These are phyloP conservation scores for Philypnodon macrostomus DNA, from an alignment of 2,797 vertebrate species.

Conservation along the genomic window DNA sequence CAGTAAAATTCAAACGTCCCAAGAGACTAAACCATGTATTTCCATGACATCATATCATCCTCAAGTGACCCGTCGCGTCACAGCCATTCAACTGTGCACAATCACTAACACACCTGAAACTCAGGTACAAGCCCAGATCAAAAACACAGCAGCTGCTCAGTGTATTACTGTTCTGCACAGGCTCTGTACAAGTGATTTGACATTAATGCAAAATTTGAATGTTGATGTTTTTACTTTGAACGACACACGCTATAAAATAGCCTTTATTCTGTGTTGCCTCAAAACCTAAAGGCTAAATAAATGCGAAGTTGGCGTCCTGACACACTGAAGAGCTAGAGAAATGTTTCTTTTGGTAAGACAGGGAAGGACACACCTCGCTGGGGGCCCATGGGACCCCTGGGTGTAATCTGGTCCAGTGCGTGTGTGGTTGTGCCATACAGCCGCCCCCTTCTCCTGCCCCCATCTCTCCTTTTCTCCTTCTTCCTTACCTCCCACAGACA, in stretches of 20 bases:
- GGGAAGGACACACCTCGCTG: slow-evolving; percentile 52
- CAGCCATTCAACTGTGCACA: slow-evolving; percentile 28
- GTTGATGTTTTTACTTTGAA: too few relatives aligned
- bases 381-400: slow-evolving; percentile 51
- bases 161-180: slow-evolving; percentile 24
- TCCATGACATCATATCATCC: slow-evolving; percentile 40
- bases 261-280: too few relatives aligned
- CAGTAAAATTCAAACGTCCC: slow-evolving; percentile 16
- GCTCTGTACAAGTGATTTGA: too few relatives aligned
- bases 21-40: slow-evolving; percentile 12
- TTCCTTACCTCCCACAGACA: slow-evolving; percentile 51
- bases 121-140: slow-evolving; percentile 49
- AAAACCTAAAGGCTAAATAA: slow-evolving; percentile 22
- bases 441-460: slow-evolving; percentile 10
- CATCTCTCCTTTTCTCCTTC: slow-evolving; percentile 33
- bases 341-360: slow-evolving; percentile 41
- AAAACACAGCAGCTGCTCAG: slow-evolving; percentile 20
- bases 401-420: slow-evolving; percentile 49
- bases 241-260: too few relatives aligned
- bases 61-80: slow-evolving; percentile 27
- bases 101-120: slow-evolving; percentile 55
- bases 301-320: slow-evolving; percentile 19
- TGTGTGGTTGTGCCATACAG: slow-evolving; percentile 38
- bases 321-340: slow-evolving; percentile 29
- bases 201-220: too few relatives aligned